A percentile compares a stretch with the other conserved stretches of the same genome.
Conservation (phyloP, 1,140 invertebrate species). For the Drosophila grimshawi region DNA sequence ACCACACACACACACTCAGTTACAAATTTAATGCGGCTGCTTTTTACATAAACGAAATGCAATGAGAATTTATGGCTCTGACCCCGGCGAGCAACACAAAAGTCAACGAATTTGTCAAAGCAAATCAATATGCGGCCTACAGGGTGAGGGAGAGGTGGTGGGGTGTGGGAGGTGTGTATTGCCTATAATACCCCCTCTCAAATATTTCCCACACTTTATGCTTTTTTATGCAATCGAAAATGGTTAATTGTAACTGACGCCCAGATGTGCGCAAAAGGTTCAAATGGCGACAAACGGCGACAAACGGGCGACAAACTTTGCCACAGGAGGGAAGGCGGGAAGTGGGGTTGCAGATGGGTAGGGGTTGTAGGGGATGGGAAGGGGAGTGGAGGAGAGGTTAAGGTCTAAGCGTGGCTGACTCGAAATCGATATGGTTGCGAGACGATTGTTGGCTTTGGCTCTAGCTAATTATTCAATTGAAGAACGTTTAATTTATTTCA, state of each 20-base stretch:
- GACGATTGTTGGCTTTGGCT: conserved; percentile 13
- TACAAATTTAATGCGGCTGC: conserved; percentile 11
- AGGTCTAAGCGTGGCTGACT: conserved; percentile 28
- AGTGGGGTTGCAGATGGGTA: background rate
- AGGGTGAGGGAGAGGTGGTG: background rate
- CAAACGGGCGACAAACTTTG: conserved; percentile 48
- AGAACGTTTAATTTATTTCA: conserved; percentile 83
- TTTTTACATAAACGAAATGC: conserved; percentile 75
- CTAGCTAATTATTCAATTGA: conserved; percentile 81
- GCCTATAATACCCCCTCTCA: background rate
- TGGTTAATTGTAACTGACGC: conserved; percentile 76
- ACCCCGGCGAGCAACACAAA: conserved; percentile 16
- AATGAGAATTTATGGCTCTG: conserved; percentile 76
- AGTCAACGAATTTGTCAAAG: conserved; percentile 73
- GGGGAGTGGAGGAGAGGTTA: no score
- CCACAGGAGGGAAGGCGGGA: conserved; percentile 3
- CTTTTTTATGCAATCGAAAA: conserved; percentile 42
- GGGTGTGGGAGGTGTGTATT: background rate
- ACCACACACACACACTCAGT: conserved; percentile 20
- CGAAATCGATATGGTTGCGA: conserved; percentile 46
- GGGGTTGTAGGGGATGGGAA: background rate
- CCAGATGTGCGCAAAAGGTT: conserved; percentile 59
- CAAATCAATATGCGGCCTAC: conserved; percentile 55
- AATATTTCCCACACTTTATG: conserved; percentile 57
- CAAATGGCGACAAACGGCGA: conserved; percentile 52